A percentile compares a stretch with the other conserved stretches of the same genome.
Conservation (phyloP, 2,888 invertebrate genomes). For the Latrodectus elegans region DNA sequence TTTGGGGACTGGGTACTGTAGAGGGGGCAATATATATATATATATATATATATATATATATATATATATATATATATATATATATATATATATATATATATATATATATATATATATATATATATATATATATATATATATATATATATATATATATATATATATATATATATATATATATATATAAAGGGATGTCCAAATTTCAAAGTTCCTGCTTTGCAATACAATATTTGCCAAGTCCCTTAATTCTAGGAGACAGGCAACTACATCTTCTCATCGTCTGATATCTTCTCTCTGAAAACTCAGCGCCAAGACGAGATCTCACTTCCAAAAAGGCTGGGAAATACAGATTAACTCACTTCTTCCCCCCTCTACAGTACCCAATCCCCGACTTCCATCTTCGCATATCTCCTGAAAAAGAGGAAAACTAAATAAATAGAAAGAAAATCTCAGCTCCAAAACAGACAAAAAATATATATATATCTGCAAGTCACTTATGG, state of each 20-base stretch:
- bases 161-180: no score
- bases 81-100: no score
- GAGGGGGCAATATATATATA: no score
- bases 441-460: constrained; percentile 13
- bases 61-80: no score
- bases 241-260: constrained; percentile 4
- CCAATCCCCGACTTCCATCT: constrained; percentile 4
- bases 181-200: not conserved
- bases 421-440: constrained; percentile 29
- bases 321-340: constrained; percentile 12
- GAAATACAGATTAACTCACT: constrained; percentile 38
- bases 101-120: no score
- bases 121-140: no score
- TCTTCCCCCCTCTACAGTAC: not conserved
- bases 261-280: constrained; percentile 14
- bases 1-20: no score
- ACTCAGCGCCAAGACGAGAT: constrained; percentile 11
- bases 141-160: no score
- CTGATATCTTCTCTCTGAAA: constrained; percentile 13
- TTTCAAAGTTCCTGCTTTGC: not conserved
- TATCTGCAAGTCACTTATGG: not conserved
- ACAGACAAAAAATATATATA: not conserved
- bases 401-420: constrained; percentile 15
- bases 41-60: no score
- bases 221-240: not conserved